A percentile compares a stretch with the other conserved stretches of the same genome.
These are phyloP conservation scores for Protophormia terraenovae DNA, from an alignment of 2,888 invertebrate genomes.

Conservation along the genomic window DNA sequence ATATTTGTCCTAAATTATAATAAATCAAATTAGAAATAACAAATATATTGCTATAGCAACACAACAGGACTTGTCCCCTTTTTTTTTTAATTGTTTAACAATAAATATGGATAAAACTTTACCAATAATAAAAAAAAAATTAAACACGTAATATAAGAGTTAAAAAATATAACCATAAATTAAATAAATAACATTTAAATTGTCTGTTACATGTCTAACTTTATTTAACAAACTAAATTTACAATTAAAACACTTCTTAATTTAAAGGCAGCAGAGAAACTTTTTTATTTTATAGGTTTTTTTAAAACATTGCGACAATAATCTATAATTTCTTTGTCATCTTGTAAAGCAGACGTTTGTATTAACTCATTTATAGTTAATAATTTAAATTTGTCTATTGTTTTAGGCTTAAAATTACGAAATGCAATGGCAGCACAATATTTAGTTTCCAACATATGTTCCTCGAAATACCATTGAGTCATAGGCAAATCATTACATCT, in stretches of 20 bases:
- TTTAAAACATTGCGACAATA: conserved; percentile 75
- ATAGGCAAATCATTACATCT: conserved; percentile 84
- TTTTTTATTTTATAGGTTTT: conserved; percentile 73
- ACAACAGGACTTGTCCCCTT: not conserved
- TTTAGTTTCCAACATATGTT: conserved; percentile 87
- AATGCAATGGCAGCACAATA: conserved; percentile 91
- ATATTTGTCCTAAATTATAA: conserved; percentile 46
- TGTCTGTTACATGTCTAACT: conserved; percentile 3
- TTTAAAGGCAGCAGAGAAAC: not conserved
- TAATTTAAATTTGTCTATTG: conserved; percentile 81
- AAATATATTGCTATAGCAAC: conserved; percentile 53
- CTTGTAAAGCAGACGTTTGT: conserved; percentile 74
- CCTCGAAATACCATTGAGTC: conserved; percentile 90
- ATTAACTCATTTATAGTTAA: conserved; percentile 85
- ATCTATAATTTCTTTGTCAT: conserved; percentile 70
- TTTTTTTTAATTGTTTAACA: conserved; percentile 16
- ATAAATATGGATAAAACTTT: conserved; percentile 57
- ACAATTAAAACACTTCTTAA: not conserved
- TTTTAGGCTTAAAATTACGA: conserved; percentile 76
- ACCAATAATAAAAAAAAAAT: conserved; percentile 2
- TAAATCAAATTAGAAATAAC: conserved; percentile 49
- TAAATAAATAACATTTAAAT: not conserved
- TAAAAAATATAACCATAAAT: not conserved
- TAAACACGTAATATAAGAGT: not conserved
- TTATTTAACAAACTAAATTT: not conserved